Conservation (phyloP, 2,888 invertebrate species). For the Odontocerum albicorne region DNA sequence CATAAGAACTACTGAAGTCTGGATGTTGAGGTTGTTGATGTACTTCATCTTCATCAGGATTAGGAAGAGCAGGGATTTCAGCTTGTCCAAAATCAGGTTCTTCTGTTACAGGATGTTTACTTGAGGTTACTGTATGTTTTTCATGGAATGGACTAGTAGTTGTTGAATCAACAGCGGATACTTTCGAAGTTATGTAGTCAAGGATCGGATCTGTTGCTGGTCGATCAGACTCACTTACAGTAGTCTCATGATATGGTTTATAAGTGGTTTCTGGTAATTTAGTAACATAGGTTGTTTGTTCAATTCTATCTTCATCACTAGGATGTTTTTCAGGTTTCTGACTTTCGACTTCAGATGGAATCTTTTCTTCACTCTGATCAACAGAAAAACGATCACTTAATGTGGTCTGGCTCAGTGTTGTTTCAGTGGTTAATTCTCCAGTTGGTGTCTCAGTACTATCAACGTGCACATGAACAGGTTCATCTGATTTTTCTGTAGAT, state of each 20-base stretch:
- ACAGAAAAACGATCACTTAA: constrained; percentile 5
- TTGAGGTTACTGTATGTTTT: constrained; percentile 7
- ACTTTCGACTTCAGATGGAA: constrained; percentile 30
- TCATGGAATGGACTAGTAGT: constrained; percentile 1
- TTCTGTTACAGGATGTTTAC: constrained; percentile 23
- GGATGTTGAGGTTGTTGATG: constrained; percentile 37
- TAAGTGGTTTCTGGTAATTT: no score
- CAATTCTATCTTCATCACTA: not conserved
- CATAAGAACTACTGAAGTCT: constrained; percentile 47
- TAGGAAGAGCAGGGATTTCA: constrained; percentile 43
- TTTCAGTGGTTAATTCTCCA: no score
- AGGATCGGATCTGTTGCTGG: constrained; percentile 19
- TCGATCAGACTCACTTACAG: constrained; percentile 11
- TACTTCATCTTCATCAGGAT: constrained; percentile 29
- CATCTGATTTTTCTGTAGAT: no score
- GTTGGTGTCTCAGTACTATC: no score
- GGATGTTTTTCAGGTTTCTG: constrained; percentile 1
- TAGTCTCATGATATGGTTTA: constrained; percentile 7
- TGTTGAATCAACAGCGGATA: constrained; percentile 3
- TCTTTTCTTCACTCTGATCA: constrained; percentile 38
- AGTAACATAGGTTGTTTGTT: not conserved
- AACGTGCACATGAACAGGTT: no score
- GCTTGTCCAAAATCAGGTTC: constrained; percentile 39
- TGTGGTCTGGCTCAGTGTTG: no score
- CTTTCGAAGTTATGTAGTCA: constrained; percentile 21